Conservation (phyloP, 2,113 vertebrate genomes). For the Sturnus vulgaris region DNA sequence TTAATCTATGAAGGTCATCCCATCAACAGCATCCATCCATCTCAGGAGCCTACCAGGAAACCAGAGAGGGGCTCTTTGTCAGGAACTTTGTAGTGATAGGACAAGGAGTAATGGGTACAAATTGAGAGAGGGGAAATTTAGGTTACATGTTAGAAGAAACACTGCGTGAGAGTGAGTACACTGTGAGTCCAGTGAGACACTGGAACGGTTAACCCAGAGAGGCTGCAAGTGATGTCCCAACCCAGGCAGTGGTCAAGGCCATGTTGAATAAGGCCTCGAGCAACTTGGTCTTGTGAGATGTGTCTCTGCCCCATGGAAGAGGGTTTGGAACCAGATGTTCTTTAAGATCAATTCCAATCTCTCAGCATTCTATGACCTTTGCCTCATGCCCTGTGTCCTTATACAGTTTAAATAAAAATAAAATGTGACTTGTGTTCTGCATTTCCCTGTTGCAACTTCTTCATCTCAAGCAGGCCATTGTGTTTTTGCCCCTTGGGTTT, state of each 20-base stretch:
- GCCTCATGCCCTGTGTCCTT: fast-evolving
- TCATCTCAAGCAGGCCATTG: too few species aligned
- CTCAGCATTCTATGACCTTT: neutral
- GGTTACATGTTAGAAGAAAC: neutral
- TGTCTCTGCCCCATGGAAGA: neutral
- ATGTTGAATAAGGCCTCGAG: neutral
- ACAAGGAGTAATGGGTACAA: neutral
- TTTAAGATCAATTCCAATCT: neutral
- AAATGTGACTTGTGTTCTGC: fast-evolving
- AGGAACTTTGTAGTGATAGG: neutral
- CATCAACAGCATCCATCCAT: fast-evolving
- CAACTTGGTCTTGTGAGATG: neutral
- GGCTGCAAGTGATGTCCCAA: too few species aligned
- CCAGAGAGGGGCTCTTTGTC: fast-evolving
- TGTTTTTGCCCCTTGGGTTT: neutral
- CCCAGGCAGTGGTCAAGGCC: too few species aligned
- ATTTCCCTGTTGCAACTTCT: neutral
- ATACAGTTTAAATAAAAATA: neutral
- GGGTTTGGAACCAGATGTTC: neutral
- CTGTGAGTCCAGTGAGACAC: neutral
- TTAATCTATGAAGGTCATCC: neutral
- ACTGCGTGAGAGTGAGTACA: too few species aligned
- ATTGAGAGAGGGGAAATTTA: neutral
- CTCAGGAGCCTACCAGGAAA: fast-evolving
- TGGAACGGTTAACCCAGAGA: too few species aligned